These are phyloP conservation scores for human (Homo sapiens) DNA, from an alignment of 2,113 vertebrate species.

Conservation along the genomic window DNA sequence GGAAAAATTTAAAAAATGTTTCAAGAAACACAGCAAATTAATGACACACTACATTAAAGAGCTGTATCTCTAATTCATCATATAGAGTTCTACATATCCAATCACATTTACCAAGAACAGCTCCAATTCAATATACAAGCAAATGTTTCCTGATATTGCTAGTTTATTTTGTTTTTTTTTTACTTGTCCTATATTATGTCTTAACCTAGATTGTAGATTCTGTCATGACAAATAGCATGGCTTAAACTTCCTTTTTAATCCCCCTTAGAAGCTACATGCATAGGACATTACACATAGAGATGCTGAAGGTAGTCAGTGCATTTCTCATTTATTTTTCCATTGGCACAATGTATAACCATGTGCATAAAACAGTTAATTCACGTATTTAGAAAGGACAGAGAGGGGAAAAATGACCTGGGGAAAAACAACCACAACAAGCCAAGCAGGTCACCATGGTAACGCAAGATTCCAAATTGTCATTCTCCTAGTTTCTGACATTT, in stretches of 20 bases:
- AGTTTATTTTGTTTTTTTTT: neutral
- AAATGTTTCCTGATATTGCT: neutral
- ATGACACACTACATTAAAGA: neutral
- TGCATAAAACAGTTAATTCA: neutral
- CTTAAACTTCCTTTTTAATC: neutral
- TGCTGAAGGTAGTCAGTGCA: neutral
- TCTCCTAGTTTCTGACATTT: neutral
- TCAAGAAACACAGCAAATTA: neutral
- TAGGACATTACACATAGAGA: neutral
- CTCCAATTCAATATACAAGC: neutral
- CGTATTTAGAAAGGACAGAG: slow-evolving; percentile 3
- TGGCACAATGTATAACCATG: neutral
- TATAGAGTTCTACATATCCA: neutral
- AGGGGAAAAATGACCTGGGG: neutral
- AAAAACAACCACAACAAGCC: neutral
- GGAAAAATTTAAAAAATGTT: neutral
- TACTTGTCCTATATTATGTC: neutral
- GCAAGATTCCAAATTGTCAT: neutral
- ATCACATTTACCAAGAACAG: neutral
- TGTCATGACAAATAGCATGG: neutral
- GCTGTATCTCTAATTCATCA: neutral
- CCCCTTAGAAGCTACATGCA: neutral
- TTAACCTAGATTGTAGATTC: neutral
- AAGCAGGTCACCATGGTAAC: slow-evolving; percentile 45
- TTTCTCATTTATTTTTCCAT: slow-evolving; percentile 3